Conservation (phyloP, 2,888 invertebrate genomes). For the Carterocephalus palaemon region DNA sequence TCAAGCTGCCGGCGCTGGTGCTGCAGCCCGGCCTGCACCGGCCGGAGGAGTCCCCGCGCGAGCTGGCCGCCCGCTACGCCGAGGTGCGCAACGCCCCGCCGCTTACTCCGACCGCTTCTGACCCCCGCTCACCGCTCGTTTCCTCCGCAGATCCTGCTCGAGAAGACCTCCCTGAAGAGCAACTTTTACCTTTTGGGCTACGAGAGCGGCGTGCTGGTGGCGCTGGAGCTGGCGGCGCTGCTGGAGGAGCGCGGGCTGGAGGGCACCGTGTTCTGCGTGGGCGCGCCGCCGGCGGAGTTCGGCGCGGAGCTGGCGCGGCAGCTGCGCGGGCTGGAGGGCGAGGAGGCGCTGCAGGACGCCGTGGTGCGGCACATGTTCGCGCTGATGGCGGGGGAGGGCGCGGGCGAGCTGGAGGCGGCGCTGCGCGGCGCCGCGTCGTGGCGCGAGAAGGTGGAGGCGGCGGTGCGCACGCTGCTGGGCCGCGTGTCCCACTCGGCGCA, state of each 20-base stretch:
- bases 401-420: not conserved
- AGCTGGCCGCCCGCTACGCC: not conserved
- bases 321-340: conserved; percentile 35
- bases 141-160: conserved; percentile 40
- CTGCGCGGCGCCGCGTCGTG: conserved; percentile 23
- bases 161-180: conserved; percentile 35
- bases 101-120: not conserved
- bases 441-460: conserved; percentile 37
- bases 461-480: conserved; percentile 39
- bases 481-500: conserved; percentile 42
- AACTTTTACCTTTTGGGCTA: conserved; percentile 51
- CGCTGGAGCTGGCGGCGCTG: conserved; percentile 50
- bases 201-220: conserved; percentile 48
- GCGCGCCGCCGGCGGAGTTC: conserved; percentile 45
- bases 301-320: conserved; percentile 37
- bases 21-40: conserved; percentile 43
- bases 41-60: conserved; percentile 6
- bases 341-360: conserved; percentile 44
- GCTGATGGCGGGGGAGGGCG: conserved; percentile 37
- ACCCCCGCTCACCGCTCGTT: not conserved
- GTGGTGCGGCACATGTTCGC: conserved; percentile 47
- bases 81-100: conserved; percentile 36
- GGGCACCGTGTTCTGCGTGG: conserved; percentile 56
- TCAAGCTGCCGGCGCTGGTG: conserved; percentile 44
- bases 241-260: conserved; percentile 54